These are phyloP conservation scores for Rattus rattus DNA, from an alignment of 2,113 vertebrate species.

Conservation along the genomic window DNA sequence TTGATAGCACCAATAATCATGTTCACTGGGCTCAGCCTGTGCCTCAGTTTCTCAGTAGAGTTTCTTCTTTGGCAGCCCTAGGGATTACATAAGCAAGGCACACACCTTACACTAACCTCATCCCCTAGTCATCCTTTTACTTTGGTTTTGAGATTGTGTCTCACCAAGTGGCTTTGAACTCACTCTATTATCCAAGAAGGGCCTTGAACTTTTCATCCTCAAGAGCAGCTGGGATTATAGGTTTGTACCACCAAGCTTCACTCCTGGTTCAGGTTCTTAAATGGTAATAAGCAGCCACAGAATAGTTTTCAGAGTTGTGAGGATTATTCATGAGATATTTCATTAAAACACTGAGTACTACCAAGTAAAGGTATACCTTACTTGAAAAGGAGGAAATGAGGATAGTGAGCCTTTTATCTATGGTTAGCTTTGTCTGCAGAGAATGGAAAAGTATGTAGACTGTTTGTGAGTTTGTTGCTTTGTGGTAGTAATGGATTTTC, in stretches of 20 bases:
- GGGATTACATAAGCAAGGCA: neutral
- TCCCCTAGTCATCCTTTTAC: neutral
- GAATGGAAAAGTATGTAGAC: neutral
- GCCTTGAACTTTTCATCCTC: neutral
- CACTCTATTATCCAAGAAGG: neutral
- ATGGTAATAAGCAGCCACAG: neutral
- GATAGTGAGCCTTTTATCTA: conserved; percentile 38
- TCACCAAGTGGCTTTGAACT: neutral
- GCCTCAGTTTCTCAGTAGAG: neutral
- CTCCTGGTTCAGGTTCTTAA: neutral
- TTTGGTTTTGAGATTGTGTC: neutral
- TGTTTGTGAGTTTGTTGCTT: conserved; percentile 51
- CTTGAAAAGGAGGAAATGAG: conserved; percentile 49
- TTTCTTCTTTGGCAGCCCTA: neutral
- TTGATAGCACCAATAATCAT: neutral
- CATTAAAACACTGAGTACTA: conserved; percentile 18
- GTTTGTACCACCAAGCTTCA: neutral
- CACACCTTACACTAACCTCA: neutral
- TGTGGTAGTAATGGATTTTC: conserved; percentile 73
- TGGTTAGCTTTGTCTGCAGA: conserved; percentile 11
- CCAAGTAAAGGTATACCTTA: conserved; percentile 23
- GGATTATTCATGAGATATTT: conserved; percentile 25
- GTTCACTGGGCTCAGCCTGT: neutral
- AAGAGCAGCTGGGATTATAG: neutral
- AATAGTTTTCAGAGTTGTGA: conserved; percentile 5